A percentile compares a stretch with the other conserved stretches of the same genome.
phyloP scores from a whole-genome alignment of 2,888 invertebrate species.

The Stegophylla sp. region DNA sequence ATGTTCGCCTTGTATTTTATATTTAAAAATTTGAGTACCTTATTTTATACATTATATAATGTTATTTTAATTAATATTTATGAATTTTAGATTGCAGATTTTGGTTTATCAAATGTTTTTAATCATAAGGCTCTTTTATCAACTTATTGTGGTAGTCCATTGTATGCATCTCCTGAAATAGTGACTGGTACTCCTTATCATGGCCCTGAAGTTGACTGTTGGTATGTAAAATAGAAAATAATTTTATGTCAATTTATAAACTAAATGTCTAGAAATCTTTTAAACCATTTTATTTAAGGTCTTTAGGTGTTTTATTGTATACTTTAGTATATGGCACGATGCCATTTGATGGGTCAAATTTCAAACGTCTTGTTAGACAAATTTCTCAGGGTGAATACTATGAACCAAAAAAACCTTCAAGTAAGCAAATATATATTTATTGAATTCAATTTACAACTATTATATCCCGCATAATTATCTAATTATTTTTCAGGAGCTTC shows the following conservation, averaged over 20 bases:
- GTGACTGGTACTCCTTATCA: constrained; percentile 95
- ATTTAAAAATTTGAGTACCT: too few relatives aligned
- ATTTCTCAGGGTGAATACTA: constrained; percentile 93
- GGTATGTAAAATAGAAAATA: constrained; percentile 62
- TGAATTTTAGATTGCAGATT: constrained; percentile 87
- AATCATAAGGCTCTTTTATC: constrained; percentile 83
- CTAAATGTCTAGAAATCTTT: not conserved
- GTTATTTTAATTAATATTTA: constrained; percentile 5
- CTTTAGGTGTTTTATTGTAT: constrained; percentile 93
- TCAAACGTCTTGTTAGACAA: constrained; percentile 79
- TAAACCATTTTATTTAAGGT: constrained; percentile 69
- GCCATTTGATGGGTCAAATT: constrained; percentile 99
- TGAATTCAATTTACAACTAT: not conserved
- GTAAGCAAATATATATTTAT: constrained; percentile 53
- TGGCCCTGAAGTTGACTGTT: constrained; percentile 85
- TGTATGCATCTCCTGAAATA: constrained; percentile 97
- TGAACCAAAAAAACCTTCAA: constrained; percentile 90
- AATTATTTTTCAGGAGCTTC: constrained; percentile 77
- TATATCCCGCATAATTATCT: not conserved
- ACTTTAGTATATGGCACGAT: constrained; percentile 98
- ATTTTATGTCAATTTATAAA: constrained; percentile 5
- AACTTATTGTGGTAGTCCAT: constrained; percentile 95
- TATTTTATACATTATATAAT: too few relatives aligned
- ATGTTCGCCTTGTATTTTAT: too few relatives aligned
- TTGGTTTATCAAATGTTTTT: constrained; percentile 97